Percentiles rank a stretch among this genome's conserved stretches.
Conservation (phyloP, 2,113 vertebrate species). For the Barnardius zonarius region DNA sequence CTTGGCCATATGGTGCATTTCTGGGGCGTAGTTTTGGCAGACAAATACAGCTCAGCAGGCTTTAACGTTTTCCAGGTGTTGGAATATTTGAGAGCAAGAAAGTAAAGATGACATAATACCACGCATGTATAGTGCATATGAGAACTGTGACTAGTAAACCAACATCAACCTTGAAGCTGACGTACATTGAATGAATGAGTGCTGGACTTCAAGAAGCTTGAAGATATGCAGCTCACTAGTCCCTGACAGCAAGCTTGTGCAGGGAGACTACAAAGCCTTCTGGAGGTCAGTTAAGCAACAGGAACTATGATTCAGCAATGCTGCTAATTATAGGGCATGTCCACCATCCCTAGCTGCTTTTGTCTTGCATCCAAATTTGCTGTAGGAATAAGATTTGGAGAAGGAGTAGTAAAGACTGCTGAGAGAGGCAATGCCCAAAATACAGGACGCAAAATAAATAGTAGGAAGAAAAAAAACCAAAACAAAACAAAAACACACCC, state of each 20-base stretch:
- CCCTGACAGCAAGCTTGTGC: background rate
- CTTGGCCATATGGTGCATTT: background rate
- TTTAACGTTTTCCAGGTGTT: slow-evolving; percentile 34
- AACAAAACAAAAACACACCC: too few relatives aligned
- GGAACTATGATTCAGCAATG: background rate
- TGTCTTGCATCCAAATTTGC: background rate
- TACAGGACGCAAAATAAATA: background rate
- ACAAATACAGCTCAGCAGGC: background rate
- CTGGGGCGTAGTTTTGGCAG: background rate
- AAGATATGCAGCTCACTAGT: background rate
- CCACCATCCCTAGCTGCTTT: background rate
- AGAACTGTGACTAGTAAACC: background rate
- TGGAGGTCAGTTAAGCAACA: background rate
- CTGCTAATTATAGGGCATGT: background rate
- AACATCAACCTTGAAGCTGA: background rate
- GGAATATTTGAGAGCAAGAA: background rate
- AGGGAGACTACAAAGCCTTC: background rate
- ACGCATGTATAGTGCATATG: fast-evolving
- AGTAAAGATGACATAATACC: background rate
- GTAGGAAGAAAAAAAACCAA: fast-evolving
- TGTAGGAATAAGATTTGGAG: background rate
- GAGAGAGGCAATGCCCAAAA: background rate
- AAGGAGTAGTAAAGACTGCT: background rate
- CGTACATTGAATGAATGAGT: background rate
- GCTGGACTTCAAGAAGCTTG: background rate